Conservation (phyloP, 2,113 vertebrate species). For the Anseranas semipalmata region DNA sequence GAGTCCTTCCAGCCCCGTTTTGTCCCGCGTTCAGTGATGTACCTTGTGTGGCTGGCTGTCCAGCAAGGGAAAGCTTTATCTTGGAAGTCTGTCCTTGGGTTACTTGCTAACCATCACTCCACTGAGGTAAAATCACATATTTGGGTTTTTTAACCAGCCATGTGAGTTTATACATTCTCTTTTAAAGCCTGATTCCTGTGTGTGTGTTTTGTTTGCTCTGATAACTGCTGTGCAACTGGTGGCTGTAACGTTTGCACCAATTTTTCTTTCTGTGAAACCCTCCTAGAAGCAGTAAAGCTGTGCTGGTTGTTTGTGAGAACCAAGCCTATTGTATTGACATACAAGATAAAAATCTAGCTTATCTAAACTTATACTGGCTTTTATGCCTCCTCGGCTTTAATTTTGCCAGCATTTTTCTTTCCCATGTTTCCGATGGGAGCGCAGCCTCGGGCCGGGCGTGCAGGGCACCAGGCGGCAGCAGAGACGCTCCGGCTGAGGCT, state of each 20-base stretch:
- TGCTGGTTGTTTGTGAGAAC: neutral
- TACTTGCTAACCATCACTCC: fast-evolving
- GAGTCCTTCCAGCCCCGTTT: neutral
- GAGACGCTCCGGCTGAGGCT: neutral
- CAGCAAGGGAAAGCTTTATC: too few species aligned
- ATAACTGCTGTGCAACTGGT: fast-evolving
- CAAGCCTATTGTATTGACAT: fast-evolving
- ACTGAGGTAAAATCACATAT: fast-evolving
- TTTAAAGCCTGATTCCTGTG: neutral
- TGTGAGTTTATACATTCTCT: neutral
- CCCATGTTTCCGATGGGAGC: too few species aligned
- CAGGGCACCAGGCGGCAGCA: constrained; percentile 28
- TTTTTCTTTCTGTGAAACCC: neutral
- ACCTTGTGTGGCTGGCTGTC: too few species aligned
- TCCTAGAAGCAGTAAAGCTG: neutral
- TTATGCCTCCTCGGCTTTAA: neutral
- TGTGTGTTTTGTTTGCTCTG: neutral
- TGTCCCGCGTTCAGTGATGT: fast-evolving
- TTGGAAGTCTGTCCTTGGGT: neutral
- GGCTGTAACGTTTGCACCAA: fast-evolving
- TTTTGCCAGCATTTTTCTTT: neutral
- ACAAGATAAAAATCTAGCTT: neutral
- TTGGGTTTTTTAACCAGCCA: neutral
- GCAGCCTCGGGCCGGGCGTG: too few species aligned
- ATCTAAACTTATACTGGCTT: neutral